Evolutionary conservation across 92 coral and sea anemone species (phyloP).

Genomic region (Galaxea fascicularis): DNA sequence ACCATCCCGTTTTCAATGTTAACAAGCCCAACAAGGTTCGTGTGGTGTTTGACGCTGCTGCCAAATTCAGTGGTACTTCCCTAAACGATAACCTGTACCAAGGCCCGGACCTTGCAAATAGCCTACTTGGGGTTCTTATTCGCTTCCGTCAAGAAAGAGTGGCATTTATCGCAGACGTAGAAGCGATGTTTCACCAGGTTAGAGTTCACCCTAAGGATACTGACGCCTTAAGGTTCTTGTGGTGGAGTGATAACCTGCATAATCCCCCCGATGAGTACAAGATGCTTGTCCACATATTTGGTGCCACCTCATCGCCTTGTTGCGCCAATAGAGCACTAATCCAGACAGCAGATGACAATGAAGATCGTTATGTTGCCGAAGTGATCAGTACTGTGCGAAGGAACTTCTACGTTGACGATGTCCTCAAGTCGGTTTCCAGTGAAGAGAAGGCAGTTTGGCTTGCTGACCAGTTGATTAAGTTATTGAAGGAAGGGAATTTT

Average conservation of each 20-base stretch:
- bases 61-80: slow-evolving; percentile 40
- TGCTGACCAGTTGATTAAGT: too few relatives aligned
- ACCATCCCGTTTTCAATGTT: slow-evolving; percentile 20
- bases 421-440: slow-evolving; percentile 38
- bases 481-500: too few relatives aligned
- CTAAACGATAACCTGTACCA: slow-evolving; percentile 42
- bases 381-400: slow-evolving; percentile 45
- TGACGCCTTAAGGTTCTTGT: slow-evolving; percentile 63
- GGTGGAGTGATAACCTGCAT: slow-evolving; percentile 59
- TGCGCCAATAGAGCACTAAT: slow-evolving; percentile 55
- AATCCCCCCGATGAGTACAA: slow-evolving; percentile 50
- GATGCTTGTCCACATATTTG: too few relatives aligned
- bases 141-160: slow-evolving; percentile 42
- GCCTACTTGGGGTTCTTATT: slow-evolving; percentile 40
- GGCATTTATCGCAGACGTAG: slow-evolving; percentile 34
- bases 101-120: slow-evolving; percentile 34
- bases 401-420: slow-evolving; percentile 62
- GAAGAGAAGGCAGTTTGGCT: slow-evolving; percentile 26
- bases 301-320: slow-evolving; percentile 63
- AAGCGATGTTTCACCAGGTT: slow-evolving; percentile 61
- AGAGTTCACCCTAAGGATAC: slow-evolving; percentile 42
- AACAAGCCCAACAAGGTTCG: slow-evolving; percentile 48
- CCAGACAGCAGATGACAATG: slow-evolving; percentile 60
- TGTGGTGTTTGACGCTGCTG: slow-evolving; percentile 54
- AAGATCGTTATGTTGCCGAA: slow-evolving; percentile 6